Conservation (phyloP, 2,888 invertebrate genomes). For the Epistrophe eligans region DNA sequence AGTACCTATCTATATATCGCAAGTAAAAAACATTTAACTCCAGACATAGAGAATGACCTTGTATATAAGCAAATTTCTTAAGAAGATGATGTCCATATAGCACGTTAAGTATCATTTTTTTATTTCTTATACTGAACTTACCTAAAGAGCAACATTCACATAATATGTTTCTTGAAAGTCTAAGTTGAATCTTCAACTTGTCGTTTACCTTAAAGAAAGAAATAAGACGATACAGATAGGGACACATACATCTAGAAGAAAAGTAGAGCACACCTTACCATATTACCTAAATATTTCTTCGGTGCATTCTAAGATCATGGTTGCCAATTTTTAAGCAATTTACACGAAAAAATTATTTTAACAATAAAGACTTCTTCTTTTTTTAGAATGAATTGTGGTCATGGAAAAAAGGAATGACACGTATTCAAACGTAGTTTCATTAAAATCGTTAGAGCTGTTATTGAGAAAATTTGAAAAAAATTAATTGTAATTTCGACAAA, state of each 20-base stretch:
- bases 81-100: constrained; percentile 14
- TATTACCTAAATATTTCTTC: too few species aligned
- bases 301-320: too few species aligned
- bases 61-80: constrained; percentile 21
- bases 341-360: too few species aligned
- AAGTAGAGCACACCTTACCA: background rate
- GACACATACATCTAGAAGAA: constrained; percentile 11
- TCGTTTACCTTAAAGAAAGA: constrained; percentile 23
- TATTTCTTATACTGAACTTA: background rate
- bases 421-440: too few species aligned
- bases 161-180: constrained; percentile 22
- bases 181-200: constrained; percentile 12
- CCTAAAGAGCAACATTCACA: constrained; percentile 6
- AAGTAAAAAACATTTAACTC: background rate
- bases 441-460: too few species aligned
- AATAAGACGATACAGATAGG: background rate
- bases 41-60: constrained; percentile 31
- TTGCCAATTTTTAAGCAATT: too few species aligned
- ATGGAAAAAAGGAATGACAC: too few species aligned
- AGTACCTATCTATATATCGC: too few species aligned
- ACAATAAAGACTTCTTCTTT: too few species aligned
- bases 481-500: too few species aligned
- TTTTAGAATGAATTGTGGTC: too few species aligned
- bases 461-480: too few species aligned
- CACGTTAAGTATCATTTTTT: constrained; percentile 28